Percentiles rank a stretch among this genome's conserved stretches.
phyloP scores from a whole-genome alignment of 2,113 vertebrate species.

The Zingel zingel region DNA sequence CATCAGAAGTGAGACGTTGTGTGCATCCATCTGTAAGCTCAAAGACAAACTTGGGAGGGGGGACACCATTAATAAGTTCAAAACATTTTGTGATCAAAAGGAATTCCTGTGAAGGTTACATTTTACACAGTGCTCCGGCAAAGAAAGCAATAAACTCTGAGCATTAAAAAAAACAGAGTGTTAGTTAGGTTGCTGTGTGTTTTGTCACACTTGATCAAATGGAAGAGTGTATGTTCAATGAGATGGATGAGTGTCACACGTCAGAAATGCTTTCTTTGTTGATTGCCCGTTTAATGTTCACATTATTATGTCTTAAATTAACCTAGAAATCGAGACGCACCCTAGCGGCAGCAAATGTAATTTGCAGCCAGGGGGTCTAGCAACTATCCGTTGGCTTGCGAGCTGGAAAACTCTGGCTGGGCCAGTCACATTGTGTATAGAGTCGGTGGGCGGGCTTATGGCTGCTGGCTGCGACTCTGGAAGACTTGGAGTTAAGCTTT shows the following conservation, averaged over 20 bases:
- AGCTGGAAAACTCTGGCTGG: too few relatives aligned
- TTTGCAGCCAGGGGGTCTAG: too few relatives aligned
- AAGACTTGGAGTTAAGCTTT: too few relatives aligned
- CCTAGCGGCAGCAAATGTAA: too few relatives aligned
- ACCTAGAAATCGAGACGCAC: too few relatives aligned
- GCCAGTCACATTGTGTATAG: too few relatives aligned
- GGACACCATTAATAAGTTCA: constrained; percentile 11
- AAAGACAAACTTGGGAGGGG: not conserved
- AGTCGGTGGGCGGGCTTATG: too few relatives aligned
- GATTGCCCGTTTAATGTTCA: not conserved
- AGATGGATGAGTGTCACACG: not conserved
- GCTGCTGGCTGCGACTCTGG: too few relatives aligned
- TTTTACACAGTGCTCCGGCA: not conserved
- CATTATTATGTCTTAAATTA: not conserved
- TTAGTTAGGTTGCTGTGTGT: not conserved
- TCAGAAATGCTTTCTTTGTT: not conserved
- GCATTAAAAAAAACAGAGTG: not conserved
- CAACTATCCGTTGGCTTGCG: too few relatives aligned
- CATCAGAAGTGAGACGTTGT: not conserved
- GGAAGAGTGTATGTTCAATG: not conserved
- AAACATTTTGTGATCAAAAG: constrained; percentile 11
- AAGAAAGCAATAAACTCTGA: too few relatives aligned
- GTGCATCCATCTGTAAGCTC: constrained; percentile 14
- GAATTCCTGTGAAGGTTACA: constrained; percentile 18
- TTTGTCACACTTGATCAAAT: constrained; percentile 6